These are phyloP conservation scores for Cricetomys ansorgei DNA, from an alignment of 2,113 vertebrate species.

Conservation along the genomic window DNA sequence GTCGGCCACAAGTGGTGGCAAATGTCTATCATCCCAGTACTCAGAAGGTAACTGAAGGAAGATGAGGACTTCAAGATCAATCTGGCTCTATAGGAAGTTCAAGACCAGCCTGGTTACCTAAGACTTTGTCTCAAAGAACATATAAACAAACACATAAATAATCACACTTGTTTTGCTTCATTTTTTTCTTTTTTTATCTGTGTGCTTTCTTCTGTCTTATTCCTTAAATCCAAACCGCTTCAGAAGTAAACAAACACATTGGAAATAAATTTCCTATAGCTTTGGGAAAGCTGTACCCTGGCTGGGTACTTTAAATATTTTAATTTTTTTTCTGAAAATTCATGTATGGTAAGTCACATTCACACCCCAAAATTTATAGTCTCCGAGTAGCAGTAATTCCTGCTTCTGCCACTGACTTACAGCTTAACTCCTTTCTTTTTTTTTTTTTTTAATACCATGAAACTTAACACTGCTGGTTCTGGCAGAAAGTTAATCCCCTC, in stretches of 20 bases:
- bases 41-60: not conserved
- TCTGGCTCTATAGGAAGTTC: not conserved
- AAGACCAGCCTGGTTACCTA: not conserved
- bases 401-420: constrained; percentile 56
- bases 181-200: constrained; percentile 32
- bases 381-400: constrained; percentile 61
- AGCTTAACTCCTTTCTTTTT: constrained; percentile 58
- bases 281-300: constrained; percentile 32
- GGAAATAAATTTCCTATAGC: constrained; percentile 61
- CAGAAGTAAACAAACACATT: constrained; percentile 35
- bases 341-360: constrained; percentile 70
- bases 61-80: not conserved
- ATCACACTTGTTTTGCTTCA: not conserved
- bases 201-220: not conserved
- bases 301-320: constrained; percentile 66
- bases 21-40: not conserved
- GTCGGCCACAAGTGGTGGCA: not conserved
- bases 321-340: constrained; percentile 76
- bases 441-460: constrained; percentile 49
- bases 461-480: constrained; percentile 56
- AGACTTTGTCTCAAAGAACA: not conserved
- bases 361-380: constrained; percentile 71
- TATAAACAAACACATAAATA: not conserved
- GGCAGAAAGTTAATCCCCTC: constrained; percentile 18
- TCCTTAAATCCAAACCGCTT: not conserved